phyloP scores from a whole-genome alignment of 2,888 invertebrate genomes.

The Oasisia sp. region DNA sequence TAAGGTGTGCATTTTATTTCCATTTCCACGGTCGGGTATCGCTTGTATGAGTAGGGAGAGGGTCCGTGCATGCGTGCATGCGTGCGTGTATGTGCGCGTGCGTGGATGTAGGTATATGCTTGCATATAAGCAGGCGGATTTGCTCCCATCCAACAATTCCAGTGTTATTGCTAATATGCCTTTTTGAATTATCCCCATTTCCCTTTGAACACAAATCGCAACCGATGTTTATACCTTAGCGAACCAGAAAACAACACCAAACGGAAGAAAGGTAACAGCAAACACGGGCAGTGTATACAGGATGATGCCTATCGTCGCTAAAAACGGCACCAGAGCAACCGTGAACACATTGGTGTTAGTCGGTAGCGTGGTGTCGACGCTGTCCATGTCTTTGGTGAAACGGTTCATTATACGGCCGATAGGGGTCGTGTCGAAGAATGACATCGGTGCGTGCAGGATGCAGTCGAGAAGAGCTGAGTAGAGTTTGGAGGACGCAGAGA shows the following conservation, averaged over 20 bases:
- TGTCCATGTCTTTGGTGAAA: conserved; percentile 39
- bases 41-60: too few relatives aligned
- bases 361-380: conserved; percentile 39
- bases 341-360: conserved; percentile 38
- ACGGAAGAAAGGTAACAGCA: conserved; percentile 49
- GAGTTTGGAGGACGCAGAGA: conserved; percentile 57
- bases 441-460: conserved; percentile 62
- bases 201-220: background rate
- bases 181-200: too few relatives aligned
- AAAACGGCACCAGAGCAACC: conserved; percentile 40
- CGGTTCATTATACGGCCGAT: conserved; percentile 64
- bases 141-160: too few relatives aligned
- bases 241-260: conserved; percentile 53
- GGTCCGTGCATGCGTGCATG: too few relatives aligned
- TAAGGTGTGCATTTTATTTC: too few relatives aligned
- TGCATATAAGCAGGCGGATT: too few relatives aligned
- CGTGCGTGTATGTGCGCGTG: too few relatives aligned
- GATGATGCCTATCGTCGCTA: conserved; percentile 59
- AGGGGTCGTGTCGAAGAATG: conserved; percentile 67
- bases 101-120: too few relatives aligned
- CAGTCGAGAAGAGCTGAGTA: conserved; percentile 58
- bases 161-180: too few relatives aligned
- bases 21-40: too few relatives aligned
- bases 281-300: conserved; percentile 56
- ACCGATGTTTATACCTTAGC: background rate